Percentiles rank a stretch among this genome's conserved stretches.
These are phyloP conservation scores for Collichthys lucidus DNA, from an alignment of 2,113 vertebrate genomes.

Conservation along the genomic window DNA sequence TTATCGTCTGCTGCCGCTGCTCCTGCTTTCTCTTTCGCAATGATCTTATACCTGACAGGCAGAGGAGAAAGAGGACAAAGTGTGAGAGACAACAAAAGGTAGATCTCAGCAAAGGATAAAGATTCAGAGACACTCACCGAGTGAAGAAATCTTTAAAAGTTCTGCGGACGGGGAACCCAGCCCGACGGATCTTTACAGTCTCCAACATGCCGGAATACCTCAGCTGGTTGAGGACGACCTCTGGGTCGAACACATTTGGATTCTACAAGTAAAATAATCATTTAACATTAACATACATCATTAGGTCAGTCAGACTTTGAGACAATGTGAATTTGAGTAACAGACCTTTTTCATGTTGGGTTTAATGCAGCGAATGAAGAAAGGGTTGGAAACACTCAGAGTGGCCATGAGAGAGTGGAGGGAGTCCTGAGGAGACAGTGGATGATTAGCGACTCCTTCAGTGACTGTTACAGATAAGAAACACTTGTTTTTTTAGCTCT, in stretches of 20 bases:
- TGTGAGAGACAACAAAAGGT: neutral
- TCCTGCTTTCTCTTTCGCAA: slow-evolving; percentile 79
- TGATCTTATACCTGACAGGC: slow-evolving; percentile 89
- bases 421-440: slow-evolving; percentile 85
- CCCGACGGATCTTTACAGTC: slow-evolving; percentile 93
- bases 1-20: slow-evolving; percentile 76
- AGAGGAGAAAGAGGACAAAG: slow-evolving; percentile 28
- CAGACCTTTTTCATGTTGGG: slow-evolving; percentile 91
- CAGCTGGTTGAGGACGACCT: slow-evolving; percentile 91
- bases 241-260: slow-evolving; percentile 86
- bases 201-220: slow-evolving; percentile 95
- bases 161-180: slow-evolving; percentile 91
- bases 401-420: slow-evolving; percentile 93
- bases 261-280: slow-evolving; percentile 77
- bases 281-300: neutral
- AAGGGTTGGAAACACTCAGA: slow-evolving; percentile 91
- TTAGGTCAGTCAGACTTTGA: neutral
- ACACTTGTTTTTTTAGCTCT: neutral
- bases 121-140: slow-evolving; percentile 78
- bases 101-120: neutral
- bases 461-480: neutral
- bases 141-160: slow-evolving; percentile 90
- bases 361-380: slow-evolving; percentile 96
- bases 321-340: neutral
- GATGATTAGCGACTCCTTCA: neutral